A percentile compares a stretch with the other conserved stretches of the same genome.
Evolutionary conservation across 2,113 vertebrate genomes (phyloP).

Genomic region (Urocynchramus pylzowi): DNA sequence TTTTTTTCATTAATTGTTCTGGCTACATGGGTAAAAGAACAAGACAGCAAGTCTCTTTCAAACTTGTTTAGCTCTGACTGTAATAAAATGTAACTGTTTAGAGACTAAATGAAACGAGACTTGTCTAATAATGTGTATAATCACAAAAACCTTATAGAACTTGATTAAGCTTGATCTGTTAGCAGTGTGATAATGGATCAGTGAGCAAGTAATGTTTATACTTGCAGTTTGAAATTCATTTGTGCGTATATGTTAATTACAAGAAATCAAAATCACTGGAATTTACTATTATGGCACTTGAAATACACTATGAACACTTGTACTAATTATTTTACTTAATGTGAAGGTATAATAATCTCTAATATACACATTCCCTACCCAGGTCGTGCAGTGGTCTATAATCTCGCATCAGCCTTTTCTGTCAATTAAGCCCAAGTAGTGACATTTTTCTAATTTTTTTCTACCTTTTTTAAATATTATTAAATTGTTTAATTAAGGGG

Average conservation of each 20-base stretch:
- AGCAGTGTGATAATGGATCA: not conserved
- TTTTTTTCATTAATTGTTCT: constrained; percentile 20
- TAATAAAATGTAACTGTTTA: constrained; percentile 37
- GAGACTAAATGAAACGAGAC: constrained; percentile 47
- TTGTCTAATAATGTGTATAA: constrained; percentile 60
- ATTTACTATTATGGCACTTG: not conserved
- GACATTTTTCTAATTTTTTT: not conserved
- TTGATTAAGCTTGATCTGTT: constrained; percentile 55
- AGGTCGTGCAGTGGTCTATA: not conserved
- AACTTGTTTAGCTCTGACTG: not conserved
- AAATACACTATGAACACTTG: constrained; percentile 16
- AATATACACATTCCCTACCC: not conserved
- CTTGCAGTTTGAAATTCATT: constrained; percentile 40
- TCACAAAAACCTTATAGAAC: constrained; percentile 54
- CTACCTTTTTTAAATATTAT: not conserved
- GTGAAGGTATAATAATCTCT: not conserved
- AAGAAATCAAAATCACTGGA: constrained; percentile 34
- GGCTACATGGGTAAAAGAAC: not conserved
- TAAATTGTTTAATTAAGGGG: not conserved
- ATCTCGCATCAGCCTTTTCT: not conserved
- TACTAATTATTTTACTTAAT: constrained; percentile 10
- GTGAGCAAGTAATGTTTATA: constrained; percentile 23
- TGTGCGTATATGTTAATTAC: constrained; percentile 52
- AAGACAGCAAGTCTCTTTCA: not conserved
- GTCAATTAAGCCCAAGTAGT: not conserved